Evolutionary conservation across 1,140 invertebrate species (phyloP), one percentile per base, ranked within the genome.

Genomic region (Brachystomella parvula): DNA sequence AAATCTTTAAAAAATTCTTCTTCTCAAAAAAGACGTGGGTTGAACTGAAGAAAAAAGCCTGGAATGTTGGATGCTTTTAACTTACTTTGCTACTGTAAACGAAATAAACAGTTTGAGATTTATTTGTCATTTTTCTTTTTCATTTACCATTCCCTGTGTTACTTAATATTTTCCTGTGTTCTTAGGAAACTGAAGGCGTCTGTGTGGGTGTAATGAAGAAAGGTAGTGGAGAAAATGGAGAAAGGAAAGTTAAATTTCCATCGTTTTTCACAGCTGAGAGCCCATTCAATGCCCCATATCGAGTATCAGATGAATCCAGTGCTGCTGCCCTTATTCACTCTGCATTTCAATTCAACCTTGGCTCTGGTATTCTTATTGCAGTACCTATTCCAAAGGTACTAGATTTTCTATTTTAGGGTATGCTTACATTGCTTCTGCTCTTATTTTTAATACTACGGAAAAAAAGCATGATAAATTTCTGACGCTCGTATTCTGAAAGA

Each of bases 151-250:
- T n/a, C n/a, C n/a, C n/a, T n/a, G n/a, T n/a, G n/a, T n/a, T n/a
- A n/a, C n/a, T n/a, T n/a, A n/a, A n/a, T n/a, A n/a, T n/a, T n/a
- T n/a, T n/a, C n/a, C n/a, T n/a, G n/a, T 29, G 28, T 59, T 67
- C 77, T 21, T 72, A 93, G 89, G 95, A 98, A 82, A 97, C 94
- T 0, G 86, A 94, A 78, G 94, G 95, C 9, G 93, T 98, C 0
- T 89, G 89, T 74, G 92, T 98, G 0, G 84, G 87, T 47, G 86
- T 89, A 0, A 87, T 86, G 69, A 88, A 87, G 1, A 79, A 78
- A 9, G n/a, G 39, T 24, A 21, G 26, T 29, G 28, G 33, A n/a
- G 59, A 59, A 47, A 64, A 61, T 33, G 35, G 31, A 15, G 28
- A 24, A 30, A 57, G 53, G 56, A 24, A 21, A 21, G 62, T 35